Base-by-base conservation (phyloP, 2,888 invertebrate species). In the Acanthosepion pharaonis region DNA sequence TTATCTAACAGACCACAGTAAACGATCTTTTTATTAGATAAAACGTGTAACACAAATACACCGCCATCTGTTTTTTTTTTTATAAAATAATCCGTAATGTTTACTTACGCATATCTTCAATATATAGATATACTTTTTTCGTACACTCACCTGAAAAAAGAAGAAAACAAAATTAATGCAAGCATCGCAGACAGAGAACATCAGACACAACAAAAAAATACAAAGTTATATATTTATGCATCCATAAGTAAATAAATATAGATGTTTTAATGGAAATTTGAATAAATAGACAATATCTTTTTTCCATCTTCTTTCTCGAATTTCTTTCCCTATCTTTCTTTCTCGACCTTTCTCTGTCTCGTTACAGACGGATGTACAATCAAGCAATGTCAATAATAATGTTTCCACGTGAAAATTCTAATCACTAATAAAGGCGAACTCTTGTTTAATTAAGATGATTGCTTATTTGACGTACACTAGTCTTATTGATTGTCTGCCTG, bases 361-460 rank as follows among this genome's bases (percentile, higher is more conserved):
- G 15, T 5, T n/a, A 78, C 11, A 78, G n/a, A 33, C 5, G n/a
- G 33, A 78, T 78, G 11, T 78, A 78, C 78, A 78, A 42, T 42
- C 42, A 42, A 42, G 42, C 42, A 42, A n/a, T 78, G 15, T 78
- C 11, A 1, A 33, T 33, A 78, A n/a, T n/a, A n/a, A 78, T 78
- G 59, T 78, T 78, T 78, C 78, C 78, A 78, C 78, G 11, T n/a
- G n/a, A n/a, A n/a, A n/a, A n/a, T 11, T 0, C 15, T 78, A 11
- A 33, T 78, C 78, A n/a, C 78, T 78, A 78, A n/a, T 78, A 78
- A 78, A 78, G 78, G n/a, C 78, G 11, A 78, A 78, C 15, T 78
- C n/a, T n/a, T n/a, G n/a, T 78, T 78, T 78, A 78, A 78, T 78
- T 78, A 78, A n/a, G 78, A 78, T 78, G 78, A 78, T 78, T 78